These are phyloP conservation scores for Apeltes quadracus DNA, from an alignment of 2,113 vertebrate genomes.

Conservation along the genomic window DNA sequence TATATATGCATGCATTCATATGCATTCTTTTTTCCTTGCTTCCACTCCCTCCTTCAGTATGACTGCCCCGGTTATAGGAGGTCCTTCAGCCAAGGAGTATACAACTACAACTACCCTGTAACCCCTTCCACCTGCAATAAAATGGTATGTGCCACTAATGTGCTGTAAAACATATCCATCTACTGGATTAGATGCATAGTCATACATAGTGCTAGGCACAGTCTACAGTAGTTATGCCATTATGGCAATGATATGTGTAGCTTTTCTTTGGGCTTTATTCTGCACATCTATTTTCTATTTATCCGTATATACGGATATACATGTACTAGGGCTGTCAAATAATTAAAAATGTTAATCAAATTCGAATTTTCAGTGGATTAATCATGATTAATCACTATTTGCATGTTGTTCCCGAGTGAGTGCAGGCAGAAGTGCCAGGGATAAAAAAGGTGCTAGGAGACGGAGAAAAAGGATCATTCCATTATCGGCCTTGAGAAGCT, in stretches of 20 bases:
- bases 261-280: slow-evolving; percentile 1
- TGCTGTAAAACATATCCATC: slow-evolving; percentile 1
- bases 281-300: neutral
- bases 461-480: no score
- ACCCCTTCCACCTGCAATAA: slow-evolving; percentile 91
- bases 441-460: no score
- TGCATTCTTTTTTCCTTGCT: slow-evolving; percentile 12
- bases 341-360: no score
- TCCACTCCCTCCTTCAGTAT: slow-evolving; percentile 81
- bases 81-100: slow-evolving; percentile 86
- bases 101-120: slow-evolving; percentile 89
- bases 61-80: slow-evolving; percentile 91
- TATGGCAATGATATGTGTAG: neutral
- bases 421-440: no score
- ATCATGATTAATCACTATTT: no score
- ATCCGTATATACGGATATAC: no score
- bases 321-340: no score
- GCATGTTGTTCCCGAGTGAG: no score
- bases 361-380: no score
- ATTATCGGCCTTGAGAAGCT: no score
- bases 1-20: no score
- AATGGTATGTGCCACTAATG: slow-evolving; percentile 85
- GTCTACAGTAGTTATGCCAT: neutral
- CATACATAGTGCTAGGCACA: neutral
- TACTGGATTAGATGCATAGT: neutral